These are phyloP conservation scores for Conops quadrifasciatus DNA, from an alignment of 2,888 invertebrate species.

Conservation along the genomic window DNA sequence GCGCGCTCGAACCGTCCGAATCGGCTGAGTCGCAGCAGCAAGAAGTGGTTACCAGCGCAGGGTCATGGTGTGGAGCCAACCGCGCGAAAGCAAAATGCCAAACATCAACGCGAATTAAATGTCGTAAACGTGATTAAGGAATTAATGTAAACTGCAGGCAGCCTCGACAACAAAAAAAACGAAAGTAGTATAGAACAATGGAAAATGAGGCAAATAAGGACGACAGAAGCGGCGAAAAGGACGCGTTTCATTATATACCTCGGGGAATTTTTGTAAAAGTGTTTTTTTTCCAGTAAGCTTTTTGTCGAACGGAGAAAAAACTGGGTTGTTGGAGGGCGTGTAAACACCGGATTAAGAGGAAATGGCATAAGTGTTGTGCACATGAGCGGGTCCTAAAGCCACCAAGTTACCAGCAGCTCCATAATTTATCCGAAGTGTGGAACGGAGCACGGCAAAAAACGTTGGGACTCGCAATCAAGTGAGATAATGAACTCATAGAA, in stretches of 20 bases:
- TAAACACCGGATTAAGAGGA: slow-evolving; percentile 16
- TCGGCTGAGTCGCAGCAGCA: neutral
- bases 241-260: slow-evolving; percentile 10
- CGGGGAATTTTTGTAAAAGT: slow-evolving; percentile 5
- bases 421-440: neutral
- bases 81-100: slow-evolving; percentile 36
- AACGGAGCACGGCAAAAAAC: neutral
- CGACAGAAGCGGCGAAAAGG: neutral
- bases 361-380: slow-evolving; percentile 4
- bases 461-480: slow-evolving; percentile 1
- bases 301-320: neutral
- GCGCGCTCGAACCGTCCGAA: neutral
- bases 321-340: neutral
- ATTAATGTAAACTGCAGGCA: slow-evolving; percentile 49
- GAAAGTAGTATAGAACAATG: neutral
- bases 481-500: slow-evolving; percentile 16
- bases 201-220: neutral
- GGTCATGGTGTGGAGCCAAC: neutral
- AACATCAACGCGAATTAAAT: slow-evolving; percentile 49
- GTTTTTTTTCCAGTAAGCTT: neutral
- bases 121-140: slow-evolving; percentile 54
- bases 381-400: slow-evolving; percentile 2
- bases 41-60: neutral
- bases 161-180: slow-evolving; percentile 16
- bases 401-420: neutral